Evolutionary conservation across 2,888 invertebrate genomes (phyloP), one percentile per base, ranked within the genome.

Genomic region (Mythimna ferrago): DNA sequence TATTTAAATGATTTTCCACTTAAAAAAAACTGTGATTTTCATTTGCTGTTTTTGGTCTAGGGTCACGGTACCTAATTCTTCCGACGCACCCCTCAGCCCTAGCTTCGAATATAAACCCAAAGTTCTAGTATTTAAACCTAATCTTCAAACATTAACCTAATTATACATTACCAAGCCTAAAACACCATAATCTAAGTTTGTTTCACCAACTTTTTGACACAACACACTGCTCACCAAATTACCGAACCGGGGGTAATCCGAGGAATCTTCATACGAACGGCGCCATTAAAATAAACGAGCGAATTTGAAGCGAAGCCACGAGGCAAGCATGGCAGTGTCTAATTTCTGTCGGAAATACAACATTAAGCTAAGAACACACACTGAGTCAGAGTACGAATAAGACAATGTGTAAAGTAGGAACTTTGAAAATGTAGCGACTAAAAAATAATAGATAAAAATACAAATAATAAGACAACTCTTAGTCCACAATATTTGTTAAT

Each of bases 201-300:
- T 56, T 57, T n/a, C 9, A n/a, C 14, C 16, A 84, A 84, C 73
- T 85, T 84, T 81, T 76, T 75, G 73, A 80, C 71, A 73, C 78
- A 73, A 77, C 73, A 78, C 58, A 64, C 51, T 69, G 66, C 64
- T 75, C 77, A 73, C 69, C 48, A 72, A 76, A 83, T 73, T 75
- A 79, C 64, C 48, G 69, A 74, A 76, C 75, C 66, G 73, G 65
- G 65, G 58, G 51, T 84, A 82, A 86, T 80, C 77, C 85, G n/a
- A 65, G 38, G 38, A 76, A 80, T 81, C 85, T 81, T 64, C 26
- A 62, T 71, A 66, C 66, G 57, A 75, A 81, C 75, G 84, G 73
- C 69, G 60, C 68, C 85, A 86, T 85, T 85, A 86, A 82, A 86
- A 85, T 79, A 79, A 85, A 85, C 68, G 80, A 78, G 81, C 63